These are phyloP conservation scores for Tenthredo notha DNA, from an alignment of 2,888 invertebrate genomes.

Conservation along the genomic window DNA sequence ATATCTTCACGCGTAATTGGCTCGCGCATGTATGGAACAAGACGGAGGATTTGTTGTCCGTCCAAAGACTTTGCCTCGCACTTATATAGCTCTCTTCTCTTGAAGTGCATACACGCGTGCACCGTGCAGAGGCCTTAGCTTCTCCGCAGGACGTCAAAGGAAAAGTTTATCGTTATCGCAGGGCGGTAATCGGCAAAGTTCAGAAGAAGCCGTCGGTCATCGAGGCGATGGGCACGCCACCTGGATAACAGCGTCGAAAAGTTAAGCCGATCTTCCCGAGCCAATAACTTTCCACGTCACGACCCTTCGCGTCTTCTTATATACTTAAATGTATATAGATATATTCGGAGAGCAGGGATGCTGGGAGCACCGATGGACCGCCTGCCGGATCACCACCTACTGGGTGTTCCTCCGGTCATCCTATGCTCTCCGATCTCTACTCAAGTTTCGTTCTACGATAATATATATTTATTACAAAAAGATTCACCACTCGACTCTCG, in stretches of 20 bases:
- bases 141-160: conserved; percentile 42
- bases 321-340: conserved; percentile 41
- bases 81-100: conserved; percentile 13
- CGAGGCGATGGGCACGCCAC: conserved; percentile 51
- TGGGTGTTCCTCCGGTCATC: conserved; percentile 52
- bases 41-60: conserved; percentile 50
- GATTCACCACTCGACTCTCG: conserved; percentile 12
- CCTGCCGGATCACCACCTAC: conserved; percentile 50
- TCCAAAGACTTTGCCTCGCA: neutral
- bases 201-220: conserved; percentile 52
- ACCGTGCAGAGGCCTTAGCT: conserved; percentile 23
- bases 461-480: conserved; percentile 36
- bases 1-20: conserved; percentile 49
- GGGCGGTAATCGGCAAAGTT: conserved; percentile 49
- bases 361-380: conserved; percentile 42
- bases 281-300: conserved; percentile 53
- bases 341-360: conserved; percentile 28
- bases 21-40: conserved; percentile 36
- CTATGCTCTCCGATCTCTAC: conserved; percentile 11
- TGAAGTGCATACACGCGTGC: neutral
- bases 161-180: conserved; percentile 52
- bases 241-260: conserved; percentile 53
- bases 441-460: conserved; percentile 44
- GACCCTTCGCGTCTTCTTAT: conserved; percentile 50
- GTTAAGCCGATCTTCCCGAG: conserved; percentile 51